Evolutionary conservation across 2,888 invertebrate genomes (phyloP).

Genomic region (Leucania comma): DNA sequence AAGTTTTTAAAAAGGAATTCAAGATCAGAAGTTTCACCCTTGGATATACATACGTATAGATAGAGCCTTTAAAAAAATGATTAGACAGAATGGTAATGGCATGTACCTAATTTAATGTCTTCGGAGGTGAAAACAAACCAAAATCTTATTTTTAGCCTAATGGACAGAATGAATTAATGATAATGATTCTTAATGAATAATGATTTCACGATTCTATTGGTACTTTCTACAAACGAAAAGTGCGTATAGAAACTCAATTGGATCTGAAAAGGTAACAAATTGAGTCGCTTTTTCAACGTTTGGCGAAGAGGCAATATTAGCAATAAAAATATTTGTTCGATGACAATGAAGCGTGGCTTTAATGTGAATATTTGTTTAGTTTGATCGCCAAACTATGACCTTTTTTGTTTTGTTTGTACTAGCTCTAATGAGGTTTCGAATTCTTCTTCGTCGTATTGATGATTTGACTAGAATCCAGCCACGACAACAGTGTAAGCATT

Average conservation of each 20-base stretch:
- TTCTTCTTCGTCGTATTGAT: too few relatives aligned
- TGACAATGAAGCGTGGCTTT: constrained; percentile 13
- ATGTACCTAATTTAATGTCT: background rate
- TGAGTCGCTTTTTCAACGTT: constrained; percentile 15
- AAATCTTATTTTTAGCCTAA: background rate
- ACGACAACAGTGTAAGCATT: too few relatives aligned
- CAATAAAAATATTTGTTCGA: constrained; percentile 31
- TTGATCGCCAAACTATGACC: constrained; percentile 29
- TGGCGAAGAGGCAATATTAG: constrained; percentile 13
- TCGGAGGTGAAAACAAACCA: background rate
- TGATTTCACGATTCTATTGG: background rate
- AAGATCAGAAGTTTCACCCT: background rate
- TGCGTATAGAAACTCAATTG: constrained; percentile 7
- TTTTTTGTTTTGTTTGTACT: constrained; percentile 41
- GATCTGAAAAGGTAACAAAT: background rate
- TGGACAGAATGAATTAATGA: too few relatives aligned
- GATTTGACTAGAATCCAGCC: too few relatives aligned
- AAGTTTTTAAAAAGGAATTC: background rate
- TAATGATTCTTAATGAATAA: background rate
- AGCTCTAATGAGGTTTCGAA: constrained; percentile 45
- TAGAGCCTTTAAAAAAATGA: background rate
- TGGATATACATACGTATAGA: background rate
- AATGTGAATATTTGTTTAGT: constrained; percentile 23
- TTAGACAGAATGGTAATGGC: too few relatives aligned
- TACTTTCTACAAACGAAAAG: background rate